These are phyloP conservation scores for Tetragnatha versicolor DNA, from an alignment of 1,140 invertebrate genomes.

Conservation along the genomic window DNA sequence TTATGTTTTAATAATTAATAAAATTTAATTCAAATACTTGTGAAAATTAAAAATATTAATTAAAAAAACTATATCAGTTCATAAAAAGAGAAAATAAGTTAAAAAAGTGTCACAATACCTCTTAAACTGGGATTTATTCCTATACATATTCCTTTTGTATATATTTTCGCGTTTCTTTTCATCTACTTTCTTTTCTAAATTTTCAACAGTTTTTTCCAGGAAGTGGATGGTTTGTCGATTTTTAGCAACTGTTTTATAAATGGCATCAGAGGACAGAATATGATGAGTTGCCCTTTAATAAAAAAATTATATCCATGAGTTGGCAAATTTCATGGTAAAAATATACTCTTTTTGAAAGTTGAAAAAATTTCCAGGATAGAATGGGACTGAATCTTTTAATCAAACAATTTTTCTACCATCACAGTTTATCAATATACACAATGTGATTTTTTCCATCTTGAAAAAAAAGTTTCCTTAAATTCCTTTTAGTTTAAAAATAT, in stretches of 20 bases:
- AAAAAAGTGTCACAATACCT: too few species aligned
- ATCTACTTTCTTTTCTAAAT: constrained; percentile 44
- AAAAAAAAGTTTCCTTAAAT: too few species aligned
- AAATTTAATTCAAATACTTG: too few species aligned
- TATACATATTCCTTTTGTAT: constrained; percentile 15
- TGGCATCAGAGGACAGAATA: constrained; percentile 61
- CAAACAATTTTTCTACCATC: too few species aligned
- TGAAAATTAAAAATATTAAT: too few species aligned
- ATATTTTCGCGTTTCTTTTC: constrained; percentile 33
- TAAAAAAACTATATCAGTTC: too few species aligned
- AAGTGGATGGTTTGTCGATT: constrained; percentile 61
- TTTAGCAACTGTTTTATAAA: constrained; percentile 63
- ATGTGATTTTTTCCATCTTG: too few species aligned
- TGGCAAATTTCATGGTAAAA: background rate
- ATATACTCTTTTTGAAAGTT: background rate
- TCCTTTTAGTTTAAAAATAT: too few species aligned
- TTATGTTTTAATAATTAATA: too few species aligned
- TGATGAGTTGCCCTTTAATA: constrained; percentile 14
- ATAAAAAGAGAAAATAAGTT: too few species aligned
- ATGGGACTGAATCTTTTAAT: too few species aligned
- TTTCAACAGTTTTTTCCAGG: constrained; percentile 58
- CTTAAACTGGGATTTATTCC: constrained; percentile 5
- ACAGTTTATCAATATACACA: too few species aligned
- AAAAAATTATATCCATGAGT: background rate
- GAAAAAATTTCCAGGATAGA: background rate